phyloP scores from a whole-genome alignment of 23 tunicate genomes.

The Ascidia mentula region DNA sequence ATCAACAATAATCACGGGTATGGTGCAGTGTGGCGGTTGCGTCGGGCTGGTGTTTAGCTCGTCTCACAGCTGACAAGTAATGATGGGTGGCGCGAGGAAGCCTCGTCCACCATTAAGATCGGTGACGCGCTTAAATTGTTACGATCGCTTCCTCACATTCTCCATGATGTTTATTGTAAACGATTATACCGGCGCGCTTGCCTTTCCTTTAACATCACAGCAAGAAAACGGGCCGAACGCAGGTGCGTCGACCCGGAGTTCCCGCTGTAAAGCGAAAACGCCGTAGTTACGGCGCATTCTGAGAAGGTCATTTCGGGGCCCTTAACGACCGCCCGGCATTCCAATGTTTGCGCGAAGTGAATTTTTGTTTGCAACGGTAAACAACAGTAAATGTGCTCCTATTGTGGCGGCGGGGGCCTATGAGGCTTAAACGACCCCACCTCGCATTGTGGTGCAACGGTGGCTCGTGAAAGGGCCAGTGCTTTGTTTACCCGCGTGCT shows the following conservation, averaged over 20 bases:
- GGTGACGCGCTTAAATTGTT: background rate
- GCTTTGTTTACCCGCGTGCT: conserved; percentile 11
- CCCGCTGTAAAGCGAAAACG: no score
- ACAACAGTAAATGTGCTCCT: background rate
- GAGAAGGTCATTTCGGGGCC: background rate
- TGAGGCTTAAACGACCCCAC: background rate
- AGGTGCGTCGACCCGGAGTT: background rate
- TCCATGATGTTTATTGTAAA: background rate
- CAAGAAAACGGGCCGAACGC: no score
- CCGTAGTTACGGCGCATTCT: no score
- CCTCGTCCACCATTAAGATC: background rate
- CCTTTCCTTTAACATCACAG: background rate
- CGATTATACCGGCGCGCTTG: background rate
- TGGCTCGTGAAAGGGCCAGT: background rate
- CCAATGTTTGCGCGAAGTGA: background rate
- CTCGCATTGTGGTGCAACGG: conserved; percentile 6
- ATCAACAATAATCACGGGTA: background rate
- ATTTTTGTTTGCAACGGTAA: background rate
- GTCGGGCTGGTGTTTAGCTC: background rate
- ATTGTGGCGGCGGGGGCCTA: conserved; percentile 5
- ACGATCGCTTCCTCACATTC: background rate
- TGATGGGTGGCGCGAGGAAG: background rate
- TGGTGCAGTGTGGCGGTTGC: background rate
- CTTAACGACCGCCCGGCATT: background rate
- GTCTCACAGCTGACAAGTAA: background rate